Percentiles rank a stretch among this genome's conserved stretches.
These are phyloP conservation scores for Diadegma fenestrale DNA, from an alignment of 2,888 invertebrate genomes.

Conservation along the genomic window DNA sequence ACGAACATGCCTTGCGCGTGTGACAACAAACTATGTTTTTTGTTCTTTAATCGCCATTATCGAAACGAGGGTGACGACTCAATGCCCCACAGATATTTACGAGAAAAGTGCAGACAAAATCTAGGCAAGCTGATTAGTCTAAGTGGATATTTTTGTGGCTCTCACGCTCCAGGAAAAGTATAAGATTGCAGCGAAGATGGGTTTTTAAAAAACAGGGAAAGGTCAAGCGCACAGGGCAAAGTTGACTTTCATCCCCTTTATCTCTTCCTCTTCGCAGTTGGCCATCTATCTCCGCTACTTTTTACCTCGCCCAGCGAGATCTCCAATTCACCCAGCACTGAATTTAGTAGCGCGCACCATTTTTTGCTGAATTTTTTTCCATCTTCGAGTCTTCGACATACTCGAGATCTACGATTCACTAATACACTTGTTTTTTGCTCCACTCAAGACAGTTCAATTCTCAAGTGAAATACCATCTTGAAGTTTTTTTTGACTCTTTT, in stretches of 20 bases:
- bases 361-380: constrained; percentile 17
- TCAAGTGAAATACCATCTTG: constrained; percentile 29
- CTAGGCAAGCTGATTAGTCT: constrained; percentile 47
- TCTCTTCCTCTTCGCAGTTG: constrained; percentile 24
- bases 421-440: constrained; percentile 21
- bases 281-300: constrained; percentile 17
- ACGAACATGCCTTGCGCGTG: background rate
- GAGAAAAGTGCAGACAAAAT: background rate
- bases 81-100: constrained; percentile 30
- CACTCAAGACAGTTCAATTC: constrained; percentile 3
- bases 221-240: constrained; percentile 25
- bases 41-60: constrained; percentile 14
- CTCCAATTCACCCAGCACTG: constrained; percentile 49
- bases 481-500: constrained; percentile 1
- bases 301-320: constrained; percentile 25
- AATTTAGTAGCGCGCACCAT: background rate
- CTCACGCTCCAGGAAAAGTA: background rate
- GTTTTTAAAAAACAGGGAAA: constrained; percentile 17
- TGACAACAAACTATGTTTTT: constrained; percentile 4
- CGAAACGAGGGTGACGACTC: constrained; percentile 37
- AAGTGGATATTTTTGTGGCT: constrained; percentile 48
- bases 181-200: constrained; percentile 9
- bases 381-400: constrained; percentile 23
- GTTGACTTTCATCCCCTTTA: constrained; percentile 39
- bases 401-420: constrained; percentile 44